Evolutionary conservation across 1,140 invertebrate genomes (phyloP), one percentile per base, ranked within the genome.

Genomic region (Papilio helenus): DNA sequence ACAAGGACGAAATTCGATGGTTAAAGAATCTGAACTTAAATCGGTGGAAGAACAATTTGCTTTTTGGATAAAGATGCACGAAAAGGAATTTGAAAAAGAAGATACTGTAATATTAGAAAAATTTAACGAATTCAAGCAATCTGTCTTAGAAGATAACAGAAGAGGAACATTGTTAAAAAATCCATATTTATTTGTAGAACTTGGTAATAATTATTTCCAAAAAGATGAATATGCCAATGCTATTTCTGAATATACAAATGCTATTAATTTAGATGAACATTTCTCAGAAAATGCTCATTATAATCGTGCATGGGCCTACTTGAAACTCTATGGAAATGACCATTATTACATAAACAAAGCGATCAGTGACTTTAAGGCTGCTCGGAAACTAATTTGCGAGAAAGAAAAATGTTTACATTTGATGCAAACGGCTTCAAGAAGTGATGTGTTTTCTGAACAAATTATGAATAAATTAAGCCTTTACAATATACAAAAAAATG

Each of bases 401-500:
- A 73, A 49, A 49, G 72, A 73, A 73, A 14, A 46, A 3, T 44
- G 44, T 49, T 49, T 73, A 20, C 72, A 73, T 49, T 49, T 73
- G 12, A 44, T 73, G 72, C 72, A 73, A 73, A 73, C 72, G 23
- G 72, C 72, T 29, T 73, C 72, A 46, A 49, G 20, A 4, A 73
- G 42, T 73, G 72, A 44, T 26, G 42, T 73, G 44, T 73, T 73
- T 73, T 73, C 72, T 44, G 72, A 73, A 73, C 72, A 73, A 73
- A 23, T 73, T 1, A 73, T 44, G 12, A 73, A 73, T 42, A 73
- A 73, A 73, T 46, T 73, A 20, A 73, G 44, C 12, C 42, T 73
- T 23, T 73, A 73, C 14, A 73, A 49, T n/a, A 44, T 73, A 73
- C 72, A 73, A 49, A 73, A 73, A 73, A 73, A 73, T n/a, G n/a